These are phyloP conservation scores for Eurystomus glaucurus DNA, from an alignment of 2,797 vertebrate species.

Conservation along the genomic window DNA sequence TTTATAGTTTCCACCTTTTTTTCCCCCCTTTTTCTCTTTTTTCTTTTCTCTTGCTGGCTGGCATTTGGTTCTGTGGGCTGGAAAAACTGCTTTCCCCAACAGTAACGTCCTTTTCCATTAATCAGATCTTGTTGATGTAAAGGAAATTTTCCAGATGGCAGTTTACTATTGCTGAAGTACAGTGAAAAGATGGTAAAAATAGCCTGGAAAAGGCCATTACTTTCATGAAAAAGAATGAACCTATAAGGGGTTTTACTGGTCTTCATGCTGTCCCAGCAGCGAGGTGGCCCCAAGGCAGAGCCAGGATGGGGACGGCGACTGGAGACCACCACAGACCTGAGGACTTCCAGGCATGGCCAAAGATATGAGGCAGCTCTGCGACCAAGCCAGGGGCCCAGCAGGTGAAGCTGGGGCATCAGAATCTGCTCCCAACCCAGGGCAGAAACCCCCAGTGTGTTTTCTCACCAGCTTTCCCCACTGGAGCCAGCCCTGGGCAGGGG, in stretches of 20 bases:
- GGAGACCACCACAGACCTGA: accelerated
- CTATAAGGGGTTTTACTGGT: not conserved
- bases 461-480: not conserved
- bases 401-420: not conserved
- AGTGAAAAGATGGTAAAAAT: not conserved
- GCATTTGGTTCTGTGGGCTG: not conserved
- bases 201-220: not conserved
- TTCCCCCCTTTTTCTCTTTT: accelerated
- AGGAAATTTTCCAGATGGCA: not conserved
- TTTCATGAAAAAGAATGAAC: not conserved
- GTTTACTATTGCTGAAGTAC: not conserved
- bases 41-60: not conserved
- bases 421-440: not conserved
- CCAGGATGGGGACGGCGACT: accelerated
- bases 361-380: accelerated
- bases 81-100: not conserved
- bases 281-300: not conserved
- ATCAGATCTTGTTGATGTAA: not conserved
- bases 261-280: not conserved
- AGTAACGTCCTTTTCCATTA: not conserved
- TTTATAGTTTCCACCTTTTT: not conserved
- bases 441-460: not conserved
- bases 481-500: not conserved
- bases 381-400: not conserved
- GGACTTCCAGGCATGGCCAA: accelerated